Conservation (phyloP, 2,113 vertebrate genomes). For the human region GRCh38 chr6:40760001-40760500, state of each 20-base stretch:
- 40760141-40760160: rapidly evolving
- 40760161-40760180: neutral
- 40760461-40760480: slow-evolving; percentile 84
- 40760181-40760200: rapidly evolving
- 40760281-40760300: neutral
- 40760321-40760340: slow-evolving; percentile 47
- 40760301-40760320: slow-evolving; percentile 58
- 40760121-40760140: neutral
- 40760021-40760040: neutral
- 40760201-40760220: neutral
- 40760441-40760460: slow-evolving; percentile 86
- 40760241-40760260: neutral
- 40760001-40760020: neutral
- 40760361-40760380: slow-evolving; percentile 72
- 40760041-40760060: rapidly evolving
- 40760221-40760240: neutral
- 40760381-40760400: slow-evolving; percentile 73
- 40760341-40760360: slow-evolving; percentile 64
- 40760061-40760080: neutral
- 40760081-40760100: neutral
- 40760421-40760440: slow-evolving; percentile 85
- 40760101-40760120: neutral
- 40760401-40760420: slow-evolving; percentile 81
- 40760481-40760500: slow-evolving; percentile 29
- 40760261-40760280: neutral